Percentiles rank a stretch among this genome's conserved stretches.
Evolutionary conservation across 2,113 vertebrate genomes (phyloP).

Genomic region (Rhagologus leucostigma): DNA sequence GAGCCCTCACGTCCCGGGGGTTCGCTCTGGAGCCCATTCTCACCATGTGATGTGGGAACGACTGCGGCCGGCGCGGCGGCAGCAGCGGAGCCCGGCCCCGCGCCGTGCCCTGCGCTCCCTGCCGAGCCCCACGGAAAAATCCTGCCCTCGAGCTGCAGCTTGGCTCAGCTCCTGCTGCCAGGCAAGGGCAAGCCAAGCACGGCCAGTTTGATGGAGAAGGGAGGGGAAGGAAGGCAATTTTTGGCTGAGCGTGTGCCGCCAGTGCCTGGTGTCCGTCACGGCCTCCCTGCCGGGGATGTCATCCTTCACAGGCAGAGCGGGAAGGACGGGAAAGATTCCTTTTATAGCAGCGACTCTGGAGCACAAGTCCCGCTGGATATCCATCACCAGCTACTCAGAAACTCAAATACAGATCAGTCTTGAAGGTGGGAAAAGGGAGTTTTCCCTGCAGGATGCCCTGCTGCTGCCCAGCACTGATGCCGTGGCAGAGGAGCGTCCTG

Average conservation of each 20-base stretch:
- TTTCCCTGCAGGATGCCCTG: neutral
- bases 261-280: neutral
- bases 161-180: neutral
- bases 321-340: neutral
- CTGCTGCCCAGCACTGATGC: neutral
- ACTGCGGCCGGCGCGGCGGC: accelerated
- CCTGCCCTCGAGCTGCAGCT: neutral
- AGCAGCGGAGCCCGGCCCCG: neutral
- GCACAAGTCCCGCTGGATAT: neutral
- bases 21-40: neutral
- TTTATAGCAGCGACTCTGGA: neutral
- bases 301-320: neutral
- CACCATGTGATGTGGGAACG: accelerated
- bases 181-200: neutral
- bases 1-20: neutral
- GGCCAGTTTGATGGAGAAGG: neutral
- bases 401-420: neutral
- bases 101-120: accelerated
- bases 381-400: neutral
- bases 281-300: neutral
- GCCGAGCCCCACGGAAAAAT: neutral
- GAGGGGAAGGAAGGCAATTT: neutral
- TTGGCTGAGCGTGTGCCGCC: accelerated
- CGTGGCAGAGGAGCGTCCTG: neutral
- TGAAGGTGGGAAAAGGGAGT: neutral